Evolutionary conservation across 2,113 vertebrate genomes (phyloP), one percentile per base, ranked within the genome.

Genomic region (Noturus placidus): DNA sequence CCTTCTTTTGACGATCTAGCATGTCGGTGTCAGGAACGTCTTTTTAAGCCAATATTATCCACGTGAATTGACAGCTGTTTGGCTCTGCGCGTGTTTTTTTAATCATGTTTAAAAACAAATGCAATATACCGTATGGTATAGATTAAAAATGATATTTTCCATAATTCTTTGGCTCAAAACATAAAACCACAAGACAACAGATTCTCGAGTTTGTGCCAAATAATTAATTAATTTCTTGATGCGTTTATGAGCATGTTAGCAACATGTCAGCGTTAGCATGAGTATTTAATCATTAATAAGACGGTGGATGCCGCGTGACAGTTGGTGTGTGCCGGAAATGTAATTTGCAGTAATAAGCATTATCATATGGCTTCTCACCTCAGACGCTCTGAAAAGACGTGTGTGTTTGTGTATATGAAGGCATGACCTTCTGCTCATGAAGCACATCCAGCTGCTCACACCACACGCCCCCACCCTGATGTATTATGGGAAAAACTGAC

Each of bases 391-490:
- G 76, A 52, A 27, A 15, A n/a, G 42, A 78, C 17, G 76, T 52
- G 46, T 78, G 76, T 30, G 46, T 52, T 78, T 52, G 76, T 78
- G 42, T 77, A 7, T 15, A 77, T 42, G n/a, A 25, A 52, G 25
- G 30, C 13, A 3, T 13, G 27, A 78, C 76, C 76, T 77, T 77
- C 74, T 78, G 76, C 76, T 78, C 82, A 56, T 69, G 67, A 80
- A 42, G 83, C 72, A 67, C 74, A 85, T 90, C 87, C 87, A 89
- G 89, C 90, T 90, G 90, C 83, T 81, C 69, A 67, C 88, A 57
- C 81, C 72, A 77, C 61, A 50, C 86, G 83, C 46, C 83, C 74
- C 63, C 77, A 76, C 82, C 56, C 85, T 63, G 80, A 89, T 83
- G 86, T 82, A 90, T 89, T 89, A 84, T 84, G 76, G 79, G 83